Conservation (phyloP, 2,113 vertebrate species). For the Oxyura jamaicensis region DNA sequence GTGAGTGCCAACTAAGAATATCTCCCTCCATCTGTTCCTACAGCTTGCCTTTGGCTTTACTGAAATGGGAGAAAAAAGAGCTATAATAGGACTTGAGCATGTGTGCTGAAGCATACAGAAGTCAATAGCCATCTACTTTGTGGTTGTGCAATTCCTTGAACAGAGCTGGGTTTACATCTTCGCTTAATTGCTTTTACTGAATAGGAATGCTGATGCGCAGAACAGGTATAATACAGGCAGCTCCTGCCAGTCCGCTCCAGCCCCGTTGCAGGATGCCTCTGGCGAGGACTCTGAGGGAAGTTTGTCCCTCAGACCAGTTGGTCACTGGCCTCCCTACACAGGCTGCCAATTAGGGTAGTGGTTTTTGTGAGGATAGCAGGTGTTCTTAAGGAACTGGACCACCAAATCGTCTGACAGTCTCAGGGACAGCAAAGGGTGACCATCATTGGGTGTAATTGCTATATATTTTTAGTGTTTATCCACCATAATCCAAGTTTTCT, state of each 20-base stretch:
- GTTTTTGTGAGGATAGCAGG: neutral
- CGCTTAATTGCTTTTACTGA: neutral
- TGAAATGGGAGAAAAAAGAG: neutral
- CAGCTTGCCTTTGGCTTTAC: neutral
- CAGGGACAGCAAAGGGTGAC: neutral
- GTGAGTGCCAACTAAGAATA: neutral
- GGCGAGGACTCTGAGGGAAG: neutral
- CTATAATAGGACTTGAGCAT: neutral
- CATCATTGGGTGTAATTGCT: neutral
- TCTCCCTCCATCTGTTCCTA: neutral
- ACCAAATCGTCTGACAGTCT: neutral
- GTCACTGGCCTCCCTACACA: neutral
- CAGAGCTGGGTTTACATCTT: neutral
- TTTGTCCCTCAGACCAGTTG: neutral
- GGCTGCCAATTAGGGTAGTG: neutral
- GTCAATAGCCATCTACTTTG: neutral
- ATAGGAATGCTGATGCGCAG: neutral
- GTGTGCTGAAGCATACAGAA: neutral
- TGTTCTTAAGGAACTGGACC: neutral
- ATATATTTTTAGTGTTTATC: conserved; percentile 5
- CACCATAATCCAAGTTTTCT: neutral
- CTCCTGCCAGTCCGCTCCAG: neutral
- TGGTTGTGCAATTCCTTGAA: neutral
- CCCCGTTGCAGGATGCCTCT: neutral
- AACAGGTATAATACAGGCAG: neutral